Evolutionary conservation across 2,888 invertebrate genomes (phyloP), one percentile per base, ranked within the genome.

Genomic region (Agrochola lychnidis): DNA sequence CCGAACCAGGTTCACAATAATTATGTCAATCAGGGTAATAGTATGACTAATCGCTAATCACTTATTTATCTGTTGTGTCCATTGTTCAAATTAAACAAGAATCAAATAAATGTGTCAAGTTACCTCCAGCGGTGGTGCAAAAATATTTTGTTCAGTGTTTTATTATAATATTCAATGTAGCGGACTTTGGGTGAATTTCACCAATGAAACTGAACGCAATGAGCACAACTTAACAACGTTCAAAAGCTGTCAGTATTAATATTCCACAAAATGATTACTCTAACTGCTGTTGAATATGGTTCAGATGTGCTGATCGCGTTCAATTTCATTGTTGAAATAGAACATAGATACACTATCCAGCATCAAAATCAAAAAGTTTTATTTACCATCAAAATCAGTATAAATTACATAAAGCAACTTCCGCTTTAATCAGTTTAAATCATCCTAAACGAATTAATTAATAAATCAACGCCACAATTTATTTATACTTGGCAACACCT

Each of bases 391-490:
- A 62, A 62, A 53, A 78, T 61, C n/a, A 40, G 14, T 9, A 45
- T 56, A 48, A 25, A 77, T 45, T 45, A 14, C 7, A 67, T n/a
- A 66, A 16, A 6, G 22, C 25, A 25, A 45, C 36, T 68, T 70
- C 71, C n/a, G 12, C 19, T 79, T 51, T 57, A 72, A 79, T 57
- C 63, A 67, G 36, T 48, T 62, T 68, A 63, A 82, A 81, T 82
- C 69, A 76, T 76, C 16, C 40, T 9, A 42, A 61, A 61, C 45
- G 25, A 71, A 83, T 83, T 78, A 70, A 83, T 73, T 70, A 71
- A 79, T 71, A 79, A 75, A 82, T 80, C 80, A 63, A 69, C 61
- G 51, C 56, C 62, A 64, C 57, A 36, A 69, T 71, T 83, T 79
- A 61, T 70, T 74, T 67, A 70, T 40, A 53, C 30, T 45, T 74